Conservation (phyloP, 2,797 vertebrate genomes). For the Tenualosa thibaudeaui region DNA sequence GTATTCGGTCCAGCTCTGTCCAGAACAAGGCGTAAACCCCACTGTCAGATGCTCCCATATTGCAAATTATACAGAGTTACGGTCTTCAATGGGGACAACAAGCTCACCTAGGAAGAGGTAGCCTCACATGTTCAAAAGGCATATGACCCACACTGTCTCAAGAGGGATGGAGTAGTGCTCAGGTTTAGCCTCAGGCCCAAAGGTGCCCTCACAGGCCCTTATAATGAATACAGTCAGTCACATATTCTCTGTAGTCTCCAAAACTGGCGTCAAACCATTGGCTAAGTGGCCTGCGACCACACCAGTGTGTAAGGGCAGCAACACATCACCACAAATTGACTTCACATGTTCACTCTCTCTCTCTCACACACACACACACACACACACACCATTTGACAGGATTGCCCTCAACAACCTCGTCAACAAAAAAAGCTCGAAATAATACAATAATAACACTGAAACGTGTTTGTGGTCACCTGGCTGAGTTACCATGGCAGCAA, state of each 20-base stretch:
- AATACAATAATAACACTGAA: neutral
- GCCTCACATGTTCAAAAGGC: neutral
- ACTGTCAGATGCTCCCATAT: neutral
- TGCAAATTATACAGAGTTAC: neutral
- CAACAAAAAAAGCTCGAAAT: neutral
- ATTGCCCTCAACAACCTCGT: neutral
- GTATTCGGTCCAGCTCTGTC: no score
- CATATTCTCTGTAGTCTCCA: neutral
- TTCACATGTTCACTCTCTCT: neutral
- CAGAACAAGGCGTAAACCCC: neutral
- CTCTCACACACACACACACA: neutral
- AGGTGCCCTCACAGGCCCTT: neutral
- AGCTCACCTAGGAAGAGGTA: neutral
- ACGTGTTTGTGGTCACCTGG: slow-evolving; percentile 24
- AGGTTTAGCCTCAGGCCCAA: neutral
- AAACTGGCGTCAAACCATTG: slow-evolving; percentile 8
- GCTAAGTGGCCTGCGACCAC: slow-evolving; percentile 10
- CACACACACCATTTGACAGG: neutral
- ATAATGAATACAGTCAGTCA: neutral
- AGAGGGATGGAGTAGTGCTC: neutral
- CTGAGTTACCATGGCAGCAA: slow-evolving; percentile 11
- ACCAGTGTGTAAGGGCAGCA: slow-evolving; percentile 11
- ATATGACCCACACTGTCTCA: neutral
- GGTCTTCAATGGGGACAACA: neutral
- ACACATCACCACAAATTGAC: neutral